phyloP scores from a whole-genome alignment of 2,113 vertebrate species.

The Sialia sialis region DNA sequence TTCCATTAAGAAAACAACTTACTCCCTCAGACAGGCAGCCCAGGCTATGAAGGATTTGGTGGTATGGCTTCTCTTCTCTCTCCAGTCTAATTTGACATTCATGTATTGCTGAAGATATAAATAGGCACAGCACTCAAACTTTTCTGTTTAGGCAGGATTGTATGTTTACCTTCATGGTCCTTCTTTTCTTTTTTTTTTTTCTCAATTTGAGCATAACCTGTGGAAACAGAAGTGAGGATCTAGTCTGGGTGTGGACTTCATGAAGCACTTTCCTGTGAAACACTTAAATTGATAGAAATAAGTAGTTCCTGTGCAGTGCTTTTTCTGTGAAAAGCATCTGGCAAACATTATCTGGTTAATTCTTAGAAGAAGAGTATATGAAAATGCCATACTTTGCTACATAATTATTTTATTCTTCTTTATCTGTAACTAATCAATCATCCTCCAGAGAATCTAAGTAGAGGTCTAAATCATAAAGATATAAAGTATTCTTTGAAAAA shows the following conservation, averaged over 20 bases:
- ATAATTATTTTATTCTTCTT: background rate
- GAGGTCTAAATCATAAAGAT: background rate
- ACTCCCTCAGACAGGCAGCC: background rate
- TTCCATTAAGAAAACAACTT: background rate
- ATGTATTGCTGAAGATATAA: background rate
- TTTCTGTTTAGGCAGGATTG: background rate
- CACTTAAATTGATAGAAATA: background rate
- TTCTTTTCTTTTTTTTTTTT: background rate
- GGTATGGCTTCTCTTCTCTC: background rate
- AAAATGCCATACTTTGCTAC: background rate
- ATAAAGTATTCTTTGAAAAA: background rate
- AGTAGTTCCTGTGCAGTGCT: background rate
- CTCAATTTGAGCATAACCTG: background rate
- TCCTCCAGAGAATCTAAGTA: background rate
- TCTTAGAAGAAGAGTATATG: background rate
- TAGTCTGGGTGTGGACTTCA: background rate
- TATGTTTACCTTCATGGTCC: background rate
- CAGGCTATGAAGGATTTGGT: background rate
- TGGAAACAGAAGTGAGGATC: background rate
- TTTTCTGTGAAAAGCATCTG: background rate
- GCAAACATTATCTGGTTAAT: background rate
- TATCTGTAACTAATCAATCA: background rate
- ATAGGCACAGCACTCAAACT: background rate
- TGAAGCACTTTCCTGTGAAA: background rate
- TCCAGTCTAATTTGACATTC: background rate